phyloP scores from a whole-genome alignment of 2,113 vertebrate genomes.

The Corythoichthys haematopterus region DNA sequence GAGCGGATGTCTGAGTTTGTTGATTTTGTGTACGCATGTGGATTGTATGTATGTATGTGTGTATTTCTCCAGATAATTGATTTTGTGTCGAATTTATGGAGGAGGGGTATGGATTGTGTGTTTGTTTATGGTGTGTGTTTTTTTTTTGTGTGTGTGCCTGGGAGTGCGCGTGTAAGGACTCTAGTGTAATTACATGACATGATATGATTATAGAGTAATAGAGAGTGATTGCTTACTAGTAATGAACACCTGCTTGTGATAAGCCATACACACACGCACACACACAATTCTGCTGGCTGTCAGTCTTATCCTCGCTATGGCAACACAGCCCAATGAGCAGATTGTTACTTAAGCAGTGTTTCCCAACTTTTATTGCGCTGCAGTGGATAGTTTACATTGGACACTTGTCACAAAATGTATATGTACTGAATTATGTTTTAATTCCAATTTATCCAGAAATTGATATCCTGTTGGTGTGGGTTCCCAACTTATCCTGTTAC shows the following conservation, averaged over 20 bases:
- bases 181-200: constrained; percentile 7
- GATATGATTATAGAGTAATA: constrained; percentile 26
- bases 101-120: background rate
- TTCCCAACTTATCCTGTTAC: background rate
- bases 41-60: background rate
- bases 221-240: constrained; percentile 52
- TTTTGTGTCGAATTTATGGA: background rate
- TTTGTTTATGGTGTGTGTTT: background rate
- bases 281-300: constrained; percentile 23
- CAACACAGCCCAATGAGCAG: constrained; percentile 12
- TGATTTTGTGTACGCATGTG: background rate
- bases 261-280: constrained; percentile 28
- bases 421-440: background rate
- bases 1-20: too few species aligned
- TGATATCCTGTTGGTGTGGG: background rate
- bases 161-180: background rate
- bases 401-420: background rate
- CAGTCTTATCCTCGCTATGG: constrained; percentile 24
- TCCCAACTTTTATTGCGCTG: background rate
- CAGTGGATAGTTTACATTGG: background rate
- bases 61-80: background rate
- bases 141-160: background rate
- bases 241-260: constrained; percentile 21
- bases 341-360: constrained; percentile 22
- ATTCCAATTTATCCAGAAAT: background rate